Base-by-base conservation (phyloP, 2,113 vertebrate species). In the Burhinus bistriatus region DNA sequence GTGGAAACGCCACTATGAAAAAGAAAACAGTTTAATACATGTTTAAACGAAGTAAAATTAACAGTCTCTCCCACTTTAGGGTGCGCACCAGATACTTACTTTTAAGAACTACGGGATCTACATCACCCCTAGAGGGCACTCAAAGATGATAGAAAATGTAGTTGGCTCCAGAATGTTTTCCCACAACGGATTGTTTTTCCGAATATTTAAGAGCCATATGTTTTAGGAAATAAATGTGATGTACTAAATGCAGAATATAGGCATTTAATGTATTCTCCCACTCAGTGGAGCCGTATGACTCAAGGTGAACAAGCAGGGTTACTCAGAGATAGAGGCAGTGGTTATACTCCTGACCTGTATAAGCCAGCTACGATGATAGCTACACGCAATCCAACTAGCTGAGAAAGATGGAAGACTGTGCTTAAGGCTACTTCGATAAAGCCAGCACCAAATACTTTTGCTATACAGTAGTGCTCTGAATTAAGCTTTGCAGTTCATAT, bases 1-100 rank as follows among this genome's bases (percentile, higher is more conserved):
- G 99, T 99, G 91, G 99, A 99, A 96, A 99, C 99, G 17, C 99
- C 99, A 30, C 99, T 99, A 52, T 2, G 85, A 51, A 44, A 59
- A 30, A 89, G 22, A 69, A 51, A 89, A 19, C 2, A 26, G 52
- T 47, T 77, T 59, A 66, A 69, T 0, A 42, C 17, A 18, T 1
- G 18, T 51, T 36, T 10, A 30, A 52, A 75, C 15, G 70, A 54
- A 76, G 65, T 15, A 69, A 77, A 76, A 29, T 6, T 5, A 89
- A 57, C 5, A 9, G 49, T 3, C 55, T 51, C 57, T 58, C 36
- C 57, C 5, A 2, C 29, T 83, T 52, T 2, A 44, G 6, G 64
- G 49, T 6, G 26, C 38, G 22, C 44, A 27, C 3, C 20, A 45
- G 73, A 42, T 13, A n/a, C 8, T 69, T 30, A 3, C 15, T 65